Conservation (phyloP, 2,113 vertebrate species). For the Oreochromis tanganicae region DNA sequence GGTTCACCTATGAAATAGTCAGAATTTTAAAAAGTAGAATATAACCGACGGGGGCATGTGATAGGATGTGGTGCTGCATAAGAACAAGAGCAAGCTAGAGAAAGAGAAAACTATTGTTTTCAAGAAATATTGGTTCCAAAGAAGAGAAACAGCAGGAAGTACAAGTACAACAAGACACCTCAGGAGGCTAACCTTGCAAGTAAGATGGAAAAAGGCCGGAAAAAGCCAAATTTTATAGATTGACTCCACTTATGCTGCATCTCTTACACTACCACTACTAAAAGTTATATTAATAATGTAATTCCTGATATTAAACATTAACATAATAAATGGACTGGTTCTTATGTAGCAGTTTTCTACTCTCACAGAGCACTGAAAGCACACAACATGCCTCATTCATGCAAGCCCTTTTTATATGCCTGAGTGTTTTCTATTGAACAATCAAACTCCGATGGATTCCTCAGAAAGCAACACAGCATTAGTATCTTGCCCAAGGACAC, state of each 20-base stretch:
- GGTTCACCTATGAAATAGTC: too few relatives aligned
- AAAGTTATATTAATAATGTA: rapidly evolving
- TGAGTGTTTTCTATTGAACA: rapidly evolving
- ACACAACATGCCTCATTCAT: neutral
- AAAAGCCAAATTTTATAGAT: neutral
- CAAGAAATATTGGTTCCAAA: neutral
- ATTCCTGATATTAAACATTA: neutral
- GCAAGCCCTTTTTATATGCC: neutral
- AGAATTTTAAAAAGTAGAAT: too few relatives aligned
- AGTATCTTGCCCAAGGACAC: rapidly evolving
- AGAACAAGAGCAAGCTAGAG: too few relatives aligned
- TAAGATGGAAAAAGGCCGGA: neutral
- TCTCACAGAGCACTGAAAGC: rapidly evolving
- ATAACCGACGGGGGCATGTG: too few relatives aligned
- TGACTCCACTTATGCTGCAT: rapidly evolving
- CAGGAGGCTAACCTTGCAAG: neutral
- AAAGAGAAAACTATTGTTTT: too few relatives aligned
- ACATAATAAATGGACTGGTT: neutral
- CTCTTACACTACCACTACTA: neutral
- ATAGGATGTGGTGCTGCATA: too few relatives aligned
- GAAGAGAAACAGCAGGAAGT: neutral
- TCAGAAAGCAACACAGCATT: neutral
- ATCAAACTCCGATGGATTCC: rapidly evolving
- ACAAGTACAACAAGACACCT: neutral
- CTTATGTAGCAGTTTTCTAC: neutral